Base-by-base conservation (phyloP, 2,113 vertebrate species). In the Halichoeres trimaculatus region DNA sequence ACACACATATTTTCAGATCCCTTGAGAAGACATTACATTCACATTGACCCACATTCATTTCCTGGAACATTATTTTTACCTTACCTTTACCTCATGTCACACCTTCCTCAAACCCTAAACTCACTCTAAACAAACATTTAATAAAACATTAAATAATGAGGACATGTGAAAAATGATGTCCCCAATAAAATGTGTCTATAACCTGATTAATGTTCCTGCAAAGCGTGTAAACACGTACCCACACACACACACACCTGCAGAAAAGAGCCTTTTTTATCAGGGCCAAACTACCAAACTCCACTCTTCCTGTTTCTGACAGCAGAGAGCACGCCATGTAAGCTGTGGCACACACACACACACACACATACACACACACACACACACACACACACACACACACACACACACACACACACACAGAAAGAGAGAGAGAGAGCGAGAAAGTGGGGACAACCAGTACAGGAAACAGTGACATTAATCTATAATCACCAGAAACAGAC, bases 261-360 rank as follows among this genome's bases (percentile, higher is more conserved):
- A 20, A 13, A 51, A 38, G 26, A 41, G n/a, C n/a, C 13, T 76
- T 51, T 61, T 30, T 73, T 66, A 64, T 80, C 66, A 30, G 54
- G 78, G 75, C 70, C 70, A 84, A 85, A 80, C 86, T 72, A 77
- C 58, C 75, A 85, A 81, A 22, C 73, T 30, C 51, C 76, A 83
- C 66, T 69, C 80, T 90, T 90, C 86, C 88, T 90, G 90, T 90
- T 81, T 84, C 86, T 89, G 88, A 89, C 88, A 88, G 84, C 58
- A 4, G 47, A 85, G 59, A 77, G 76, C 67, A 54, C 8, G 58
- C 50, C 34, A 12, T 41, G 72, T 78, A 85, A 89, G 89, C 84
- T 88, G 22, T 76, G 36, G 64, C 70, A 63, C 54, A 78, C 85
- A 84, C 64, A 70, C 70, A 60, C 41, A 63, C 66, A 38, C 64